These are phyloP conservation scores for Epizoanthus fatuus DNA, from an alignment of 92 coral and sea anemone species.

Conservation along the genomic window DNA sequence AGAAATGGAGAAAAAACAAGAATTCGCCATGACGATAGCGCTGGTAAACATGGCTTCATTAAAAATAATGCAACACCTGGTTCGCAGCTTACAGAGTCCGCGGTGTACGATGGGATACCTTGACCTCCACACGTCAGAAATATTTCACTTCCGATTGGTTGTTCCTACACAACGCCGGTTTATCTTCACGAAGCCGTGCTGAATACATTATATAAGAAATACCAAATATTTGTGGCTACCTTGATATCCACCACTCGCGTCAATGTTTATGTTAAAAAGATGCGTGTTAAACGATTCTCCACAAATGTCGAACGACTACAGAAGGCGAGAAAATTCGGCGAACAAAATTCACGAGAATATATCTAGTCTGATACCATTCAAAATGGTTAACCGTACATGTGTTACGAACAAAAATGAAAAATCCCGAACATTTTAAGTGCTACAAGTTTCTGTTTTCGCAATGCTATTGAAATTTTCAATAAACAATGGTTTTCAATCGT, in stretches of 20 bases:
- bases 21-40: slow-evolving; percentile 99
- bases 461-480: slow-evolving; percentile 44
- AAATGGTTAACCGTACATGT: slow-evolving; percentile 4
- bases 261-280: slow-evolving; percentile 59
- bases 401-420: slow-evolving; percentile 13
- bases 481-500: slow-evolving; percentile 48
- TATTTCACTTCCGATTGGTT: slow-evolving; percentile 82
- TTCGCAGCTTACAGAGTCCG: slow-evolving; percentile 79
- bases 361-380: slow-evolving; percentile 1
- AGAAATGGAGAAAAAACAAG: slow-evolving; percentile 94
- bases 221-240: slow-evolving; percentile 79
- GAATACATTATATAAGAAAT: slow-evolving; percentile 78
- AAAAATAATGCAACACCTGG: slow-evolving; percentile 98
- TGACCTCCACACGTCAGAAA: slow-evolving; percentile 83
- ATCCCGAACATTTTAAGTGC: slow-evolving; percentile 40
- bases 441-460: slow-evolving; percentile 43
- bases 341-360: neutral
- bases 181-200: slow-evolving; percentile 72
- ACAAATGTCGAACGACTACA: neutral
- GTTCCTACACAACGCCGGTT: slow-evolving; percentile 64
- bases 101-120: slow-evolving; percentile 87
- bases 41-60: slow-evolving; percentile 99
- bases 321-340: neutral
- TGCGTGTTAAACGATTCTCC: slow-evolving; percentile 25
- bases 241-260: slow-evolving; percentile 66